Evolutionary conservation across 2,113 vertebrate genomes (phyloP).

Genomic region (Chionodraco myersi): DNA sequence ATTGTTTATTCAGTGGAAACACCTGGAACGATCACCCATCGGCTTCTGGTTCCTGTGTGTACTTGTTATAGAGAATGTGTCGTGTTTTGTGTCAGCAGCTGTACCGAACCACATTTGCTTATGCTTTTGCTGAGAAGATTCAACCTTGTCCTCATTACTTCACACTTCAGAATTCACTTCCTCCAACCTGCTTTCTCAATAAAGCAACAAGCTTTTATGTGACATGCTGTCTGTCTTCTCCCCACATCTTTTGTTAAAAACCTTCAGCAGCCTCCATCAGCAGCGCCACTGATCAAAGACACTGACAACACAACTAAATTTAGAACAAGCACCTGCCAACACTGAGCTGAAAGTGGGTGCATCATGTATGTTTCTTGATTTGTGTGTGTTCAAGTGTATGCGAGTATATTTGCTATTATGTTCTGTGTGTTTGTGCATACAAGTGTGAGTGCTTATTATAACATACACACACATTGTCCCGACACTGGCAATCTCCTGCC

Average conservation of each 20-base stretch:
- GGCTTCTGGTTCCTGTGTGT: neutral
- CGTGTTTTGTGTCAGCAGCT: slow-evolving; percentile 5
- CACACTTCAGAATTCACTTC: slow-evolving; percentile 63
- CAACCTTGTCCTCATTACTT: slow-evolving; percentile 55
- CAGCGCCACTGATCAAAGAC: slow-evolving; percentile 77
- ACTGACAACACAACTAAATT: slow-evolving; percentile 63
- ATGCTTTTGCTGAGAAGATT: slow-evolving; percentile 28
- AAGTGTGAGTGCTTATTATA: too few species aligned
- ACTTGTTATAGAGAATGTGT: neutral
- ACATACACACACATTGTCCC: too few species aligned
- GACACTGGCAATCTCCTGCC: neutral
- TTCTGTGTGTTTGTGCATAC: too few species aligned
- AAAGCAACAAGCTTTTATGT: slow-evolving; percentile 70
- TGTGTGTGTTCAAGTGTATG: slow-evolving; percentile 12
- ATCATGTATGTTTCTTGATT: slow-evolving; percentile 41
- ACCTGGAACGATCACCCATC: neutral
- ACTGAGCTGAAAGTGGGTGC: slow-evolving; percentile 51
- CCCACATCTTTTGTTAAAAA: slow-evolving; percentile 66
- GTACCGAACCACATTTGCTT: slow-evolving; percentile 21
- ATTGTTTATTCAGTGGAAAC: neutral
- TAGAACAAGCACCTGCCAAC: slow-evolving; percentile 76
- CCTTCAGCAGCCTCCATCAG: slow-evolving; percentile 61
- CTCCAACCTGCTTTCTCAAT: slow-evolving; percentile 50
- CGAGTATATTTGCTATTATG: too few species aligned
- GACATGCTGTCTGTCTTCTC: slow-evolving; percentile 63